These are phyloP conservation scores for Pterois miles DNA, from an alignment of 2,797 vertebrate genomes.

Conservation along the genomic window DNA sequence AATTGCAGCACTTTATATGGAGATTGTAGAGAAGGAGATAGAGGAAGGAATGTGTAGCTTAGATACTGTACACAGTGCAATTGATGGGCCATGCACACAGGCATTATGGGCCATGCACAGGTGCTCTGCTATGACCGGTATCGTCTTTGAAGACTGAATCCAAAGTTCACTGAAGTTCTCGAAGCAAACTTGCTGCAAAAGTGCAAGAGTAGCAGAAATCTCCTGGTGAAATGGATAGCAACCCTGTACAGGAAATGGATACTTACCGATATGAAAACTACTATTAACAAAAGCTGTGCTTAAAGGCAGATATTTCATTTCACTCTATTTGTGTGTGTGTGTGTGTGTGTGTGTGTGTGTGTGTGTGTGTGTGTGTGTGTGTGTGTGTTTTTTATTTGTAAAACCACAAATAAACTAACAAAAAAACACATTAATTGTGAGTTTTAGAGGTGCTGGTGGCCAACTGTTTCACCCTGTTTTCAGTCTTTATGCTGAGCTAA, in stretches of 20 bases:
- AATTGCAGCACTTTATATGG: constrained; percentile 65
- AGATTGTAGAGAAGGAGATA: constrained; percentile 50
- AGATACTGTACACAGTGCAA: constrained; percentile 3
- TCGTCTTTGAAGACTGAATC: constrained; percentile 8
- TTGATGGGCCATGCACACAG: constrained; percentile 11
- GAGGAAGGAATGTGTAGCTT: constrained; percentile 21
- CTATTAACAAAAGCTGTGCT: not conserved
- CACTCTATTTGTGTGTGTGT: no score
- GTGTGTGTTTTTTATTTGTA: no score
- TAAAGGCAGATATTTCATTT: not conserved
- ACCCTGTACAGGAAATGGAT: not conserved
- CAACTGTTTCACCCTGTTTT: not conserved
- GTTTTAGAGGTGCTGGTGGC: not conserved
- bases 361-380: no score
- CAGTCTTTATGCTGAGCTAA: not conserved
- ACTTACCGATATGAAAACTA: not conserved
- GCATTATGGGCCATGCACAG: constrained; percentile 1
- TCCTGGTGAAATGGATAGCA: not conserved
- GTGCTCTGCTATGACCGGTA: constrained; percentile 2
- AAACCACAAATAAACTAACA: not conserved
- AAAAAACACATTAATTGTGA: not conserved
- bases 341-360: no score
- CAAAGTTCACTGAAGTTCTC: not conserved
- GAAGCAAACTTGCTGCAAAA: not conserved
- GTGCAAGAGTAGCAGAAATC: not conserved